These are phyloP conservation scores for Chironex yamaguchii DNA, from an alignment of 30 jellyfish, hydroid and myxozoan genomes.

Conservation along the genomic window DNA sequence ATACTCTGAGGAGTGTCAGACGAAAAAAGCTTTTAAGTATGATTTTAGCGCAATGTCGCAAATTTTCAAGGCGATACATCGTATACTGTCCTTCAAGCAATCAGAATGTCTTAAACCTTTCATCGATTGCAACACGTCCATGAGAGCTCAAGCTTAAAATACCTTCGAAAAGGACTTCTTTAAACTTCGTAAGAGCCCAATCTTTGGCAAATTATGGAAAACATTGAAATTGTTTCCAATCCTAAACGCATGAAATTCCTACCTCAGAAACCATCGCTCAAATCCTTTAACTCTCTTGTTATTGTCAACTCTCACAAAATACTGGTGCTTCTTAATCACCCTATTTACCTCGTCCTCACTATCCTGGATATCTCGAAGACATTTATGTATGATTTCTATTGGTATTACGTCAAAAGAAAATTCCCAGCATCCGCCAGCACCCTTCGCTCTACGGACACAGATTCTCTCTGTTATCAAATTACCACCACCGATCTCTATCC, in stretches of 20 bases:
- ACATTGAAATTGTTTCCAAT: not conserved
- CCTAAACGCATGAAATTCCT: not conserved
- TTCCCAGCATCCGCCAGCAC: not conserved
- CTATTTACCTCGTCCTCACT: not conserved
- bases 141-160: not conserved
- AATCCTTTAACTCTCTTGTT: not conserved
- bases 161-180: constrained; percentile 26
- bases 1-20: too few species aligned
- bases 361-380: not conserved
- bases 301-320: not conserved
- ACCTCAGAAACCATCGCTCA: not conserved
- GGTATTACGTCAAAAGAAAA: not conserved
- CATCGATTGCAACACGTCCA: constrained; percentile 27
- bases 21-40: too few species aligned
- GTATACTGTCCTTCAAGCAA: constrained; percentile 14
- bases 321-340: not conserved
- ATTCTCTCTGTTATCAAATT: not conserved
- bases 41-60: too few species aligned
- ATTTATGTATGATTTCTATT: not conserved
- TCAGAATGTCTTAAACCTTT: not conserved
- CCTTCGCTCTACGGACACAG: constrained; percentile 7
- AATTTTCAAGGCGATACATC: too few species aligned
- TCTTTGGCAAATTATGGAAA: not conserved
- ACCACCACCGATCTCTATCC: not conserved
- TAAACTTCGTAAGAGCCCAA: not conserved